phyloP scores from a whole-genome alignment of 1,140 invertebrate species.

The Cydia pomonella region DNA sequence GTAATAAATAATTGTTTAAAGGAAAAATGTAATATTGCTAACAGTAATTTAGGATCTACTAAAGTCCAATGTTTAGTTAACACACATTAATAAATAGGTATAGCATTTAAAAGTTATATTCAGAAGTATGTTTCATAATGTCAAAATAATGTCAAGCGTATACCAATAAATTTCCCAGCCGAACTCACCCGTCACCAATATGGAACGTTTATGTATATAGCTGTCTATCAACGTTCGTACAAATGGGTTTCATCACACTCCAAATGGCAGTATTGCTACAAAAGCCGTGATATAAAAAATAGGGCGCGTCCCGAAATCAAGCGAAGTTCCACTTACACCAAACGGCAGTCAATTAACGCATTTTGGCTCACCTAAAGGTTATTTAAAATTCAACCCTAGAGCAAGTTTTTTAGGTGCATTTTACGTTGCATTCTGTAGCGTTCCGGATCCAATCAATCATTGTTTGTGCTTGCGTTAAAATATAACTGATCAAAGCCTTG shows the following conservation, averaged over 20 bases:
- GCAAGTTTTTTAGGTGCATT: background rate
- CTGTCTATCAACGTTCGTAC: background rate
- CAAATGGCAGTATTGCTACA: background rate
- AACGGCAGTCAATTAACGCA: slow-evolving; percentile 13
- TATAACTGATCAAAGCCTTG: background rate
- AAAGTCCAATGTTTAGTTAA: no score
- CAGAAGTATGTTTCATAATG: no score
- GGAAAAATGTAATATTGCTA: no score
- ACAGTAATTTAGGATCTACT: no score
- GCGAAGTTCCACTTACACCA: background rate
- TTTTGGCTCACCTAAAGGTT: background rate
- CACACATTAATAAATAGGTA: no score
- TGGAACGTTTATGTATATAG: background rate
- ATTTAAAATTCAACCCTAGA: background rate
- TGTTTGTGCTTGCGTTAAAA: slow-evolving; percentile 10
- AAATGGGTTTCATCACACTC: background rate
- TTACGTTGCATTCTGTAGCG: background rate
- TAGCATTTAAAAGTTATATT: no score
- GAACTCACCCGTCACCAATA: background rate
- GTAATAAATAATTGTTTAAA: no score
- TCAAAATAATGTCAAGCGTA: no score
- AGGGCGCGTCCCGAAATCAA: slow-evolving; percentile 8
- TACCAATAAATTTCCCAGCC: background rate
- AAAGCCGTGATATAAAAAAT: slow-evolving; percentile 7
- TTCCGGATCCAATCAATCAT: background rate